Evolutionary conservation across 2,797 vertebrate species (phyloP).

Genomic region (Crenichthys baileyi): DNA sequence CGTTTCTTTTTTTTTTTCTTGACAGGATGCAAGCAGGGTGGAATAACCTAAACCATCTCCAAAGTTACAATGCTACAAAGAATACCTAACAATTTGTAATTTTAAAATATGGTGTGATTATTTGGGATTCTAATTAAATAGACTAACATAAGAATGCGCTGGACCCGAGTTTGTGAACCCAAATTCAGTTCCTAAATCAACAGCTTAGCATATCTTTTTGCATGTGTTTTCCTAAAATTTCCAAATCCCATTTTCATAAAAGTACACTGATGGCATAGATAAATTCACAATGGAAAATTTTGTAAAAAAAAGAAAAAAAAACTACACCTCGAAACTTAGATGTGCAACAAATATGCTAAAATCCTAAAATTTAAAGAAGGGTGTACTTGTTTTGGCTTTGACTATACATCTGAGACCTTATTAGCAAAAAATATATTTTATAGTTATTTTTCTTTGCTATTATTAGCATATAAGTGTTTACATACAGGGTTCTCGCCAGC

Average conservation of each 20-base stretch:
- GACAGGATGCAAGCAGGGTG: slow-evolving; percentile 58
- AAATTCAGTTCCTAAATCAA: neutral
- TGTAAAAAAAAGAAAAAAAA: too few relatives aligned
- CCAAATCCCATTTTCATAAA: neutral
- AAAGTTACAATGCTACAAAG: slow-evolving; percentile 21
- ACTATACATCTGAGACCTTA: neutral
- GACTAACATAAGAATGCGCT: too few relatives aligned
- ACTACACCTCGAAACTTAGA: neutral
- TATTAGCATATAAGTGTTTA: neutral
- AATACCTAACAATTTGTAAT: slow-evolving; percentile 7
- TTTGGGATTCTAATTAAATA: neutral
- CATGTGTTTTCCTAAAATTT: neutral
- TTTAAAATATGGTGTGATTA: neutral
- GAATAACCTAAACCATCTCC: slow-evolving; percentile 57
- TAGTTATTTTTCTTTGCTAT: neutral
- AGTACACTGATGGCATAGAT: too few relatives aligned
- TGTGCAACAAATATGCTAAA: neutral
- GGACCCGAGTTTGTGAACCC: too few relatives aligned
- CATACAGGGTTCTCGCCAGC: neutral
- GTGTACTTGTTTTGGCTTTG: neutral
- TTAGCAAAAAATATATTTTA: neutral
- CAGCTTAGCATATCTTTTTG: neutral
- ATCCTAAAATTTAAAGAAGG: neutral
- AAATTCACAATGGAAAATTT: neutral
- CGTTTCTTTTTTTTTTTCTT: slow-evolving; percentile 59